A percentile compares a stretch with the other conserved stretches of the same genome.
Conservation (phyloP, 1,140 invertebrate genomes). For the Tetraneura akinire region DNA sequence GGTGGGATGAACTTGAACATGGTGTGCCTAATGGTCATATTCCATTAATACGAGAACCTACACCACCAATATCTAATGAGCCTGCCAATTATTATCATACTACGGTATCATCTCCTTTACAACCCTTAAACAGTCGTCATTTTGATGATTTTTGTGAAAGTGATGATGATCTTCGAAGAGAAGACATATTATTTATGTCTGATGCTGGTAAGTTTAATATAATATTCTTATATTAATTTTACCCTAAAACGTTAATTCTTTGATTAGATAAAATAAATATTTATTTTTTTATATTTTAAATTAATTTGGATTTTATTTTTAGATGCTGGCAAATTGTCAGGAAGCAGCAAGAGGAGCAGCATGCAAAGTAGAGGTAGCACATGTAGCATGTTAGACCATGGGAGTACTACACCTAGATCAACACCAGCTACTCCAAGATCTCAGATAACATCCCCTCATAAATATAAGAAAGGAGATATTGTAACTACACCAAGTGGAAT, state of each 20-base stretch:
- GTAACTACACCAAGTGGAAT: constrained; percentile 95
- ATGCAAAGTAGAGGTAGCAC: constrained; percentile 87
- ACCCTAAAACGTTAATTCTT: not conserved
- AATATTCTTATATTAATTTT: not conserved
- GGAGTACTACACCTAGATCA: constrained; percentile 80
- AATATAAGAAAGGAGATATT: constrained; percentile 98
- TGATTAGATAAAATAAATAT: not conserved
- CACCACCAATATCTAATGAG: constrained; percentile 34
- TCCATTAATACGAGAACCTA: constrained; percentile 38
- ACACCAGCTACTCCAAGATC: constrained; percentile 86
- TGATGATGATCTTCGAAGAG: constrained; percentile 84
- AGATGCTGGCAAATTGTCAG: constrained; percentile 63
- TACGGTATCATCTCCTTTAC: constrained; percentile 41
- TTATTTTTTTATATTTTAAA: not conserved
- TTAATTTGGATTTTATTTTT: constrained; percentile 45
- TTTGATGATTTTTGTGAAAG: constrained; percentile 85
- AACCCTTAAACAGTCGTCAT: constrained; percentile 55
- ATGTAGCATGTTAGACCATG: constrained; percentile 77
- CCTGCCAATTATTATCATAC: constrained; percentile 46
- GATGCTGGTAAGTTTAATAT: constrained; percentile 66
- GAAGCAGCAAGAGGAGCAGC: constrained; percentile 82
- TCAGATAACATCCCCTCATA: constrained; percentile 90
- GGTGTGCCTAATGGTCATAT: constrained; percentile 56
- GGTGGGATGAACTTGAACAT: constrained; percentile 91
- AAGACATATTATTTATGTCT: constrained; percentile 81